Evolutionary conservation across 2,797 vertebrate species (phyloP).

Genomic region (Pipistrellus nathusii): DNA sequence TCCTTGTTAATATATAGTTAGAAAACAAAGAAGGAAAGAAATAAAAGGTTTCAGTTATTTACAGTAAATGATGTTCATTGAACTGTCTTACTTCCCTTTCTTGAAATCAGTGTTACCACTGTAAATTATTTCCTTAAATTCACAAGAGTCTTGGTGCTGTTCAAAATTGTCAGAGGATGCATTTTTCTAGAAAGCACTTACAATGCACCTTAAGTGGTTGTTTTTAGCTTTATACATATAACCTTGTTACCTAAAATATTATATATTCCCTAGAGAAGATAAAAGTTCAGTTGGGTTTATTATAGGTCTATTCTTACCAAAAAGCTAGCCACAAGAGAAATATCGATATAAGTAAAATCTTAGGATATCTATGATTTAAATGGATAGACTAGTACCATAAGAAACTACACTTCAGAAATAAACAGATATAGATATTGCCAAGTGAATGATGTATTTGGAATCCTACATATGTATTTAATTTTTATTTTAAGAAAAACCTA

Average conservation of each 20-base stretch:
- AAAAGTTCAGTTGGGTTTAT: constrained; percentile 83
- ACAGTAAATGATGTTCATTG: constrained; percentile 19
- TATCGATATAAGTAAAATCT: constrained; percentile 55
- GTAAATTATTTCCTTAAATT: constrained; percentile 78
- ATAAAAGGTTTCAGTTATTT: constrained; percentile 55
- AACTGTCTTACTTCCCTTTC: constrained; percentile 49
- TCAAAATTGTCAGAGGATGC: constrained; percentile 71
- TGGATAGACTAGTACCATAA: background rate
- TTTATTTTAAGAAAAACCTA: constrained; percentile 31
- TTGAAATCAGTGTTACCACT: constrained; percentile 66
- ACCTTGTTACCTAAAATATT: constrained; percentile 82
- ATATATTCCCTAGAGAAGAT: constrained; percentile 74
- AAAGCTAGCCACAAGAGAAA: constrained; percentile 71
- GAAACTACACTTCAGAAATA: constrained; percentile 47
- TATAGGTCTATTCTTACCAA: constrained; percentile 68
- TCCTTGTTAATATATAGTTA: constrained; percentile 28
- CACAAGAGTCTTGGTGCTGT: constrained; percentile 73
- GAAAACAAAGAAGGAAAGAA: background rate
- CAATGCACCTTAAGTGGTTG: constrained; percentile 67
- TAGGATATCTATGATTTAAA: constrained; percentile 55
- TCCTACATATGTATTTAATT: background rate
- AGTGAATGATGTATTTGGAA: background rate
- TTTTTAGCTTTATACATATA: constrained; percentile 77
- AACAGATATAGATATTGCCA: constrained; percentile 20
- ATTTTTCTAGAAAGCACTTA: constrained; percentile 83